A percentile compares a stretch with the other conserved stretches of the same genome.
Evolutionary conservation across 1,140 invertebrate genomes (phyloP).

Genomic region (Forficula auricularia): DNA sequence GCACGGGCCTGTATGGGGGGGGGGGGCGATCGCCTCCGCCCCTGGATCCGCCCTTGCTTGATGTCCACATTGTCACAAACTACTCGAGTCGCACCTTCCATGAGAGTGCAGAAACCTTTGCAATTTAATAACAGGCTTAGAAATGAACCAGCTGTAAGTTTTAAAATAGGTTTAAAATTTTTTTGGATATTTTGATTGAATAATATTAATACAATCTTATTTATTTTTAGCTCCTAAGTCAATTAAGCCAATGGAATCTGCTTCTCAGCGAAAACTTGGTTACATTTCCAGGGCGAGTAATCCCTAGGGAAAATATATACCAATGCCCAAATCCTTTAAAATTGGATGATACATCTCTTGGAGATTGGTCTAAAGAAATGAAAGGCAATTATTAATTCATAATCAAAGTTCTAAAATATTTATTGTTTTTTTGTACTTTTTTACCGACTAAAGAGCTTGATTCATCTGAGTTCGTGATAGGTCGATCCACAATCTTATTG

Average conservation of each 20-base stretch:
- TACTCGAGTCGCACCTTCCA: conserved; percentile 42
- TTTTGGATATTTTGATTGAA: background rate
- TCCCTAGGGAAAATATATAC: conserved; percentile 27
- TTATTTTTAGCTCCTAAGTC: conserved; percentile 27
- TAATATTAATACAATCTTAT: background rate
- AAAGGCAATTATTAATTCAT: conserved; percentile 17
- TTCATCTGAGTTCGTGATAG: background rate
- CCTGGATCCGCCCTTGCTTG: too few species aligned
- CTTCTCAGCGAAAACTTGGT: conserved; percentile 35
- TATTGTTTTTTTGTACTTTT: background rate
- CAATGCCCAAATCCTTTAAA: background rate
- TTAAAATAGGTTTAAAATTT: background rate
- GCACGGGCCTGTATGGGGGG: too few species aligned
- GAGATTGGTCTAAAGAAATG: conserved; percentile 46
- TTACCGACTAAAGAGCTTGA: background rate
- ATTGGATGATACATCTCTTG: conserved; percentile 17
- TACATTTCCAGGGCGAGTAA: conserved; percentile 33
- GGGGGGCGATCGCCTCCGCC: too few species aligned
- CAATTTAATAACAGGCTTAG: conserved; percentile 36
- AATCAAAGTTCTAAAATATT: background rate
- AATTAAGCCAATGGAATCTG: conserved; percentile 43
- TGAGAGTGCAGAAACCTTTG: conserved; percentile 38
- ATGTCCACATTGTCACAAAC: conserved; percentile 41
- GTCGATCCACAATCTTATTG: too few species aligned
- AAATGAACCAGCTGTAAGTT: background rate